Evolutionary conservation across 2,888 invertebrate genomes (phyloP).

Genomic region (Tetragonisca angustula): DNA sequence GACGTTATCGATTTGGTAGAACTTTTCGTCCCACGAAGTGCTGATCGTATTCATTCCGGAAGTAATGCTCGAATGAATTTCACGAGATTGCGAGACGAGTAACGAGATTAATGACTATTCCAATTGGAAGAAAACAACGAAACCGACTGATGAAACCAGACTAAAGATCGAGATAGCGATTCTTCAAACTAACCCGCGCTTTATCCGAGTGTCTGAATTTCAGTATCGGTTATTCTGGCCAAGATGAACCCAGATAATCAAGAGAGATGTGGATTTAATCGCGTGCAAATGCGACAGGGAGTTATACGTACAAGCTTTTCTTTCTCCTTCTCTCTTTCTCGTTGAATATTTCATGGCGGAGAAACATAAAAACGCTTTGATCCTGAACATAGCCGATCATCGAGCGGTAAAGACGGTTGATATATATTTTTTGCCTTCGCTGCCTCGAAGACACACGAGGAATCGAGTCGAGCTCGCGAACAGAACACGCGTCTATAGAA

Average conservation of each 20-base stretch:
- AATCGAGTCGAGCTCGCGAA: neutral
- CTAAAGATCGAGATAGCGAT: constrained; percentile 10
- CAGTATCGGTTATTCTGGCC: neutral
- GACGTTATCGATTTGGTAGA: neutral
- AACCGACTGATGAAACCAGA: constrained; percentile 9
- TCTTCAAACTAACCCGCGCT: neutral
- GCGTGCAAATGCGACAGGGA: neutral
- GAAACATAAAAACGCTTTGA: constrained; percentile 23
- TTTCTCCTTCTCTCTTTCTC: neutral
- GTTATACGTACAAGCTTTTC: neutral
- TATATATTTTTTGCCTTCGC: neutral
- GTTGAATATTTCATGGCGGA: constrained; percentile 36
- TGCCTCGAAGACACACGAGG: constrained; percentile 2
- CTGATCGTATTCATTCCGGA: neutral
- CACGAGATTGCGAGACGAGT: constrained; percentile 9
- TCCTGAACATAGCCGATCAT: constrained; percentile 9
- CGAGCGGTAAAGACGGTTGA: constrained; percentile 13
- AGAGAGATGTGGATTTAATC: constrained; percentile 9
- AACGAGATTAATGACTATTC: constrained; percentile 33
- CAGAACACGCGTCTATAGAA: neutral
- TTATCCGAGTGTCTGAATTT: constrained; percentile 18
- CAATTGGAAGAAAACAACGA: neutral
- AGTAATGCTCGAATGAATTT: constrained; percentile 21
- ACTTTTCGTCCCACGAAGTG: neutral
- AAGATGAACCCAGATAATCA: constrained; percentile 4